Conservation (phyloP, 2,113 vertebrate species). For the Dicrurus megarhynchus region DNA sequence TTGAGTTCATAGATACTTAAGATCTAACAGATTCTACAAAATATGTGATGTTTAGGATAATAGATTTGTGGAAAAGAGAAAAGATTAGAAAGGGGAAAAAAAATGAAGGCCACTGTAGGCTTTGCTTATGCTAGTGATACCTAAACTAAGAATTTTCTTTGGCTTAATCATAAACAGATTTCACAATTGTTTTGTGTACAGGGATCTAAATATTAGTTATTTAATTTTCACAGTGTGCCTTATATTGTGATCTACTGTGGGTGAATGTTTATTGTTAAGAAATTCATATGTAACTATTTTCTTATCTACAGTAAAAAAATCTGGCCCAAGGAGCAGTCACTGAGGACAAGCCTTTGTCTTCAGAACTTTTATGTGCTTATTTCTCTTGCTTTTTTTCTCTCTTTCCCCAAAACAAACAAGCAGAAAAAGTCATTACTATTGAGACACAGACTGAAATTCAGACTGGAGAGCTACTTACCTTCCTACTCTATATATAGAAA, state of each 20-base stretch:
- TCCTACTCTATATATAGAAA: neutral
- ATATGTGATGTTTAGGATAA: neutral
- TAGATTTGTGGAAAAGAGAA: neutral
- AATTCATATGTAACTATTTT: neutral
- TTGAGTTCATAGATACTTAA: neutral
- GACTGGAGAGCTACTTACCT: neutral
- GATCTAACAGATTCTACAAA: neutral
- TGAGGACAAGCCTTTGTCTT: neutral
- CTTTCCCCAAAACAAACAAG: neutral
- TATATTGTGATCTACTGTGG: neutral
- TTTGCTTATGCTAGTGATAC: neutral
- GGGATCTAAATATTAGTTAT: neutral
- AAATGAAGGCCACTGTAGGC: neutral
- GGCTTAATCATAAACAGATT: neutral
- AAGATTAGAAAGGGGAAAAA: neutral
- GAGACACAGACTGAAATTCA: conserved; percentile 33
- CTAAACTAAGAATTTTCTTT: neutral
- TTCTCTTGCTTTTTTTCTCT: neutral
- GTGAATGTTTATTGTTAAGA: neutral
- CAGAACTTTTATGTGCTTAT: neutral
- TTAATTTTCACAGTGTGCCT: neutral
- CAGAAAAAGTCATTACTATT: neutral
- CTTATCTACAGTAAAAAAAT: neutral
- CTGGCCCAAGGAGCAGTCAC: neutral
- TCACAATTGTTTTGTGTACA: neutral